phyloP scores from a whole-genome alignment of 2,797 vertebrate species.

The Hemitrygon akajei region DNA sequence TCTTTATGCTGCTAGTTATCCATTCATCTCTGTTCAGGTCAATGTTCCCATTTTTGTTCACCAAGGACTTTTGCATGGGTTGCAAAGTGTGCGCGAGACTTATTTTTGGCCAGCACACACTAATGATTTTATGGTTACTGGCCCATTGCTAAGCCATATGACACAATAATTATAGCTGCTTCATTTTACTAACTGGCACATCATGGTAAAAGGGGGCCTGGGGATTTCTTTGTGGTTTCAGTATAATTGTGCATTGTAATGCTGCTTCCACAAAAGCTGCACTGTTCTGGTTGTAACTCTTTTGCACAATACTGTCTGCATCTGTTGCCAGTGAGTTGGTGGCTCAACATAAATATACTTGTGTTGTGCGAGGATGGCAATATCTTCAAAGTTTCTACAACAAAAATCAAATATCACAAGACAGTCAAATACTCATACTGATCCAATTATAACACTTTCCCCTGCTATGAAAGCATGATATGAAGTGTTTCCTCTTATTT shows the following conservation, averaged over 20 bases:
- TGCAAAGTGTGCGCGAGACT: not conserved
- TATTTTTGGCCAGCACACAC: not conserved
- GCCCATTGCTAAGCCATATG: not conserved
- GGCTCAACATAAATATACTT: not conserved
- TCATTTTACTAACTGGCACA: conserved; percentile 2
- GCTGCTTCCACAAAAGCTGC: conserved; percentile 23
- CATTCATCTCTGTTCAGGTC: not conserved
- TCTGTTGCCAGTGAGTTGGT: conserved; percentile 9
- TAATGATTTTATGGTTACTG: not conserved
- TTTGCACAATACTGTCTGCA: not conserved
- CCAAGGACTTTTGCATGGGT: not conserved
- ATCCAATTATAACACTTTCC: not conserved
- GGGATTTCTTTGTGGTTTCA: not conserved
- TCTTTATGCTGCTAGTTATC: not conserved
- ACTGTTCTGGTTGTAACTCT: not conserved
- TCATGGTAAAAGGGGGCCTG: not conserved
- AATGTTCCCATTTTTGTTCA: not conserved
- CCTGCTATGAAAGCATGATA: not conserved
- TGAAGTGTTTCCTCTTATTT: not conserved
- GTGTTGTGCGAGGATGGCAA: conserved; percentile 2
- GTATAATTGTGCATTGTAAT: conserved; percentile 26
- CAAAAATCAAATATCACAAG: not conserved
- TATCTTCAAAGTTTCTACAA: not conserved
- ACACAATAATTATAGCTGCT: not conserved
- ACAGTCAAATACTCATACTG: not conserved